phyloP scores from a whole-genome alignment of 2,113 vertebrate species.

The Microcebus ravelobensis region DNA sequence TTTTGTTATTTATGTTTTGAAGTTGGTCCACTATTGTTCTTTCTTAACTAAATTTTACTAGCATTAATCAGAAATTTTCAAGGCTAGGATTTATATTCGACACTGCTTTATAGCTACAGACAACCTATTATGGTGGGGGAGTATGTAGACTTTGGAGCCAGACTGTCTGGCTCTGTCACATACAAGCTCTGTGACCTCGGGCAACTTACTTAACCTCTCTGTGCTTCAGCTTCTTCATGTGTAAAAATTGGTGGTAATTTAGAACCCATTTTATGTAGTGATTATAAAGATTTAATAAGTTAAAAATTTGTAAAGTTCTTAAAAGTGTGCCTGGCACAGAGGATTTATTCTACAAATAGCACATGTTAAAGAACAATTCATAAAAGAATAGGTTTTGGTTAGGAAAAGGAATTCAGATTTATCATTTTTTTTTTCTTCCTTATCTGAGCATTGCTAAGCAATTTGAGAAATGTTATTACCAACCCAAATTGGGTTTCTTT shows the following conservation, averaged over 20 bases:
- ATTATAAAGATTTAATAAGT: neutral
- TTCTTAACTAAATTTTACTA: neutral
- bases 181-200: constrained; percentile 30
- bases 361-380: neutral
- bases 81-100: neutral
- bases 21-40: neutral
- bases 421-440: neutral
- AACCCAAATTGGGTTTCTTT: neutral
- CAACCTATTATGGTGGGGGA: neutral
- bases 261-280: neutral
- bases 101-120: neutral
- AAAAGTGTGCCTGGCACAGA: neutral
- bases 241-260: neutral
- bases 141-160: neutral
- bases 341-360: neutral
- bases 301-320: neutral
- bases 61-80: neutral
- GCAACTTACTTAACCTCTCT: constrained; percentile 46
- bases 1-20: neutral
- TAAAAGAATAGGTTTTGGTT: neutral
- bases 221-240: constrained; percentile 19
- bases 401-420: neutral
- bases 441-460: neutral
- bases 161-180: neutral
- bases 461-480: neutral